Percentiles rank a stretch among this genome's conserved stretches.
phyloP scores from a whole-genome alignment of 2,888 invertebrate genomes.

The Cacoxenus indagator region DNA sequence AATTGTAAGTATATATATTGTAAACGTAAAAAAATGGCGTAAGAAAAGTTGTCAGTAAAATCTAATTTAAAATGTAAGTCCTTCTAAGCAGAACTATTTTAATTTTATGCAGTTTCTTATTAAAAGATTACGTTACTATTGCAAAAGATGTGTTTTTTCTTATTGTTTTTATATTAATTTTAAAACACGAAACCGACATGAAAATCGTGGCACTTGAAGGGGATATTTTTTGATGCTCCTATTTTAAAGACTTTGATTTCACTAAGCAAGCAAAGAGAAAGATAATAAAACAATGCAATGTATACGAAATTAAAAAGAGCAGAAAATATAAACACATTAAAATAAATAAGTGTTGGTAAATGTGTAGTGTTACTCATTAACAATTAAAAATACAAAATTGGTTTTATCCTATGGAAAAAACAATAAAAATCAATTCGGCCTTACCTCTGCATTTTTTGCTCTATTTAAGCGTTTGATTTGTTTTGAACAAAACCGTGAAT shows the following conservation, averaged over 20 bases:
- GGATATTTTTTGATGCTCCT: neutral
- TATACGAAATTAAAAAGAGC: slow-evolving; percentile 22
- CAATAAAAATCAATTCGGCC: too few species aligned
- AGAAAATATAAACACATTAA: slow-evolving; percentile 24
- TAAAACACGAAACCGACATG: too few species aligned
- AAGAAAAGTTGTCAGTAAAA: neutral
- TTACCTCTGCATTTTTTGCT: neutral
- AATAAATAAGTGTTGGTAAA: slow-evolving; percentile 57
- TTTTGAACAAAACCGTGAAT: neutral
- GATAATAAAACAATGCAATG: slow-evolving; percentile 22
- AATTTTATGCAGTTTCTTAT: slow-evolving; percentile 13
- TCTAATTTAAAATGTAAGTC: neutral
- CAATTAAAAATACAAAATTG: slow-evolving; percentile 20
- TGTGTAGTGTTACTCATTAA: slow-evolving; percentile 63
- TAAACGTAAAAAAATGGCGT: slow-evolving; percentile 25
- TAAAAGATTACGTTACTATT: slow-evolving; percentile 13
- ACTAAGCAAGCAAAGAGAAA: slow-evolving; percentile 2
- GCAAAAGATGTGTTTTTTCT: slow-evolving; percentile 7
- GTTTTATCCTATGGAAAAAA: too few species aligned
- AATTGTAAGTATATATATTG: slow-evolving; percentile 55
- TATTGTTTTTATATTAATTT: neutral
- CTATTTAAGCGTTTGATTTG: neutral
- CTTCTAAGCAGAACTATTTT: neutral
- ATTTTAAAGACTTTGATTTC: neutral
- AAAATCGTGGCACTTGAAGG: neutral